These are phyloP conservation scores for Caenorhabditis brenneri DNA, from an alignment of 1,140 invertebrate genomes.

Conservation along the genomic window DNA sequence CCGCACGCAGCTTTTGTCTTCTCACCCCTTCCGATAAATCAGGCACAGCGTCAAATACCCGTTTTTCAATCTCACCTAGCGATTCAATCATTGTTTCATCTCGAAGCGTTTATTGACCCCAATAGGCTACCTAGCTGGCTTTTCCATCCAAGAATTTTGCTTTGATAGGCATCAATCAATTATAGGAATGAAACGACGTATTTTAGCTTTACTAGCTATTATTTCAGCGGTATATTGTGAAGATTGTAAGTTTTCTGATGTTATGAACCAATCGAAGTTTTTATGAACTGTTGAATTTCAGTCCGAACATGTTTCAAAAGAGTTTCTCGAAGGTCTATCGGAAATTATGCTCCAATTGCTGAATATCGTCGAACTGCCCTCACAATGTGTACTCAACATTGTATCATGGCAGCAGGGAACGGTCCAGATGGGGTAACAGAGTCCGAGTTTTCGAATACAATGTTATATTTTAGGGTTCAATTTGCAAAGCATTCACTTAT, in stretches of 20 bases:
- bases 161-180: slow-evolving; percentile 7
- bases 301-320: slow-evolving; percentile 10
- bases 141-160: background rate
- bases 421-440: slow-evolving; percentile 28
- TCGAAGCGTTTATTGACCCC: slow-evolving; percentile 29
- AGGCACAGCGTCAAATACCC: slow-evolving; percentile 21
- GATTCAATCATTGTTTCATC: slow-evolving; percentile 23
- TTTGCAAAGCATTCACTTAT: slow-evolving; percentile 46
- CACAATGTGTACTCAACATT: slow-evolving; percentile 44
- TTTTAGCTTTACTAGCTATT: background rate
- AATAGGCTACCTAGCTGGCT: slow-evolving; percentile 35
- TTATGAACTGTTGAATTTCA: background rate
- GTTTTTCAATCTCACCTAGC: slow-evolving; percentile 27
- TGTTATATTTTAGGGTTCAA: slow-evolving; percentile 23
- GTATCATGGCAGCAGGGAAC: slow-evolving; percentile 44
- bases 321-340: slow-evolving; percentile 29
- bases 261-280: background rate
- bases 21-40: slow-evolving; percentile 35
- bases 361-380: slow-evolving; percentile 29
- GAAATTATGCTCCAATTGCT: slow-evolving; percentile 41
- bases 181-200: background rate
- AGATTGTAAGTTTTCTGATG: slow-evolving; percentile 18
- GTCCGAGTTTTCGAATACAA: background rate
- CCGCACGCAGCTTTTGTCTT: slow-evolving; percentile 15
- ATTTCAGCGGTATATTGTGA: background rate